A percentile compares a stretch with the other conserved stretches of the same genome.
Evolutionary conservation across 2,888 invertebrate genomes (phyloP).

Genomic region (Euplexia lucipara): DNA sequence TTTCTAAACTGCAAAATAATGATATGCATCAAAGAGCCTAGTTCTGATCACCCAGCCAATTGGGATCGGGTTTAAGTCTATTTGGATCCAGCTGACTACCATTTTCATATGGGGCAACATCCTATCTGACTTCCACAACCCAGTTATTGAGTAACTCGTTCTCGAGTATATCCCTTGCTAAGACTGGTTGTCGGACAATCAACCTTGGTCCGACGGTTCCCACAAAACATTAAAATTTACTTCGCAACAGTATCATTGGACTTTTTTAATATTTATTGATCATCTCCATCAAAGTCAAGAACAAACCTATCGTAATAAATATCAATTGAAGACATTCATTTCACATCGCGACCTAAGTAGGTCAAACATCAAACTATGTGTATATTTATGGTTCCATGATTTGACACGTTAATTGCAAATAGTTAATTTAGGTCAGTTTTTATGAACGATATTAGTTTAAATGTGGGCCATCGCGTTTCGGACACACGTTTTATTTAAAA

Average conservation of each 20-base stretch:
- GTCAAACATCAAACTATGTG: conserved; percentile 16
- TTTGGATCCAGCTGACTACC: too few relatives aligned
- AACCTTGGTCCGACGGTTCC: not conserved
- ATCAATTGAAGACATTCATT: not conserved
- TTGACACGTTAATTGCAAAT: conserved; percentile 1
- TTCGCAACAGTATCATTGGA: conserved; percentile 26
- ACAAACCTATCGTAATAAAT: conserved; percentile 18
- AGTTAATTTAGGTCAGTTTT: conserved; percentile 3
- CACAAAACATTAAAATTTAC: conserved; percentile 8
- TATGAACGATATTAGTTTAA: not conserved
- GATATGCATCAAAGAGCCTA: not conserved
- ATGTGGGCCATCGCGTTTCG: conserved; percentile 10
- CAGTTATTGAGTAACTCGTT: too few relatives aligned
- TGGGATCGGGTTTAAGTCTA: too few relatives aligned
- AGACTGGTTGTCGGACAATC: too few relatives aligned
- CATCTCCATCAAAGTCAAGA: conserved; percentile 27
- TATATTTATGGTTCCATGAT: conserved; percentile 7
- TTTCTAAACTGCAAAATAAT: not conserved
- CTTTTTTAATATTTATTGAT: conserved; percentile 28
- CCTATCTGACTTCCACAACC: too few relatives aligned
- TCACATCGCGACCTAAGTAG: conserved; percentile 18
- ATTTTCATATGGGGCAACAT: too few relatives aligned
- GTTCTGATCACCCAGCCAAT: too few relatives aligned
- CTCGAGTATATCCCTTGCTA: too few relatives aligned
- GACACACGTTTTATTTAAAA: not conserved